Evolutionary conservation across 2,113 vertebrate species (phyloP), one percentile per base, ranked within the genome.

Genomic region (Pseudorectes ferrugineus): DNA sequence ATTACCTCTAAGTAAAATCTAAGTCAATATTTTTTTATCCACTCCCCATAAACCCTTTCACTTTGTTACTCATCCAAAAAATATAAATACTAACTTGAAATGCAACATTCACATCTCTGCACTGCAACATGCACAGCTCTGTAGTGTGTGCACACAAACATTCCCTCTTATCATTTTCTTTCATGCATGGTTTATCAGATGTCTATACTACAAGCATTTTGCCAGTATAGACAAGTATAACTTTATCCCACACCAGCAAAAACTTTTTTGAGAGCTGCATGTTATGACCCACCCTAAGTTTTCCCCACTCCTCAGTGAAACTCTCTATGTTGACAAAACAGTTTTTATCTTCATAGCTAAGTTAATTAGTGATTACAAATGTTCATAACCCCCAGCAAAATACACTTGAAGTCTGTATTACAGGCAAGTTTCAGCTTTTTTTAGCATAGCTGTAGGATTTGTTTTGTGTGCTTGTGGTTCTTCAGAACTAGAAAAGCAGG

Each of bases 291-390:
- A 94, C 63, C 91, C 75, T 66, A 62, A 78, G 24, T 80, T 96
- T 94, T 88, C 55, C 35, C 67, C 46, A 80, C 59, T 80, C 43
- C 52, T 73, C 88, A 54, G 63, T 93, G 94, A 96, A 97, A 96
- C 88, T 88, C 24, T 46, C 38, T 16, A 1, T 94, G 92, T 96
- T 97, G 92, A 92, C 95, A 95, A 95, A 97, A 97, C 65, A 94
- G 17, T 65, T 92, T 95, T 93, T 92, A 94, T 96, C 79, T 95
- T 35, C 75, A 83, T 35, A 86, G 68, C 31, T 92, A 66, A 90
- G 92, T 68, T 95, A 94, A 93, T 95, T 94, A 90, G 29, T 77
- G 83, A 94, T 94, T 94, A 92, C 22, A 77, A 55, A 86, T 93
- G 63, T 83, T 95, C 42, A 51, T 77, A 93, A 90, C 79, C 75